A percentile compares a stretch with the other conserved stretches of the same genome.
These are phyloP conservation scores for Orchestia grillus DNA, from an alignment of 1,140 invertebrate species.

Conservation along the genomic window DNA sequence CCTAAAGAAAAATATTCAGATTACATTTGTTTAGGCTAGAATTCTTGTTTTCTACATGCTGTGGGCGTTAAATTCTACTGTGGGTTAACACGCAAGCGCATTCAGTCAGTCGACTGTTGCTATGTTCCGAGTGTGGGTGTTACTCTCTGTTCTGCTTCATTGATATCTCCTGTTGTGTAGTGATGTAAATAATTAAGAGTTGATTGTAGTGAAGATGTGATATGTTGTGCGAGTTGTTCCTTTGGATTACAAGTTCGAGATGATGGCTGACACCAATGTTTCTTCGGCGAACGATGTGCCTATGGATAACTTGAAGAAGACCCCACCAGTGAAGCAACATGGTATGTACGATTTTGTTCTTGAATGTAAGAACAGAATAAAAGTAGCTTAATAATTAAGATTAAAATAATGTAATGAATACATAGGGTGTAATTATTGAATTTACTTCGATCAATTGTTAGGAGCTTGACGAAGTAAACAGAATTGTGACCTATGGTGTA, in stretches of 20 bases:
- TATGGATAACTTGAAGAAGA: slow-evolving; percentile 50
- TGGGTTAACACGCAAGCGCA: slow-evolving; percentile 45
- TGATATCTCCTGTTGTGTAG: slow-evolving; percentile 36
- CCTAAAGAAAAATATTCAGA: slow-evolving; percentile 77
- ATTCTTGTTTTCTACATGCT: slow-evolving; percentile 36
- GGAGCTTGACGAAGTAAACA: no score
- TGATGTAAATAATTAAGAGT: slow-evolving; percentile 8
- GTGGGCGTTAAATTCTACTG: slow-evolving; percentile 48
- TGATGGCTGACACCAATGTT: slow-evolving; percentile 52
- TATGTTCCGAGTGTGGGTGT: slow-evolving; percentile 50
- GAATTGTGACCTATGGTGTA: no score
- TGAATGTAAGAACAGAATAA: no score
- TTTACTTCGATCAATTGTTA: no score
- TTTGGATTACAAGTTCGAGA: slow-evolving; percentile 44
- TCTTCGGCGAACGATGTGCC: slow-evolving; percentile 20
- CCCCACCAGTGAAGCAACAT: slow-evolving; percentile 16
- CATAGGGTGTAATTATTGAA: no score
- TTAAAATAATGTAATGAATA: no score
- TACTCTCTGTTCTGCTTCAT: background rate
- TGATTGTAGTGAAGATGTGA: slow-evolving; percentile 24
- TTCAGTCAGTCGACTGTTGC: slow-evolving; percentile 30
- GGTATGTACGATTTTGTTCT: background rate
- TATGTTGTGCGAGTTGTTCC: slow-evolving; percentile 8
- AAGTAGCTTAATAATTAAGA: background rate
- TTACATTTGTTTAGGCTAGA: slow-evolving; percentile 76